Base-by-base conservation (phyloP, 2,113 vertebrate species). In the Axis porcinus region DNA sequence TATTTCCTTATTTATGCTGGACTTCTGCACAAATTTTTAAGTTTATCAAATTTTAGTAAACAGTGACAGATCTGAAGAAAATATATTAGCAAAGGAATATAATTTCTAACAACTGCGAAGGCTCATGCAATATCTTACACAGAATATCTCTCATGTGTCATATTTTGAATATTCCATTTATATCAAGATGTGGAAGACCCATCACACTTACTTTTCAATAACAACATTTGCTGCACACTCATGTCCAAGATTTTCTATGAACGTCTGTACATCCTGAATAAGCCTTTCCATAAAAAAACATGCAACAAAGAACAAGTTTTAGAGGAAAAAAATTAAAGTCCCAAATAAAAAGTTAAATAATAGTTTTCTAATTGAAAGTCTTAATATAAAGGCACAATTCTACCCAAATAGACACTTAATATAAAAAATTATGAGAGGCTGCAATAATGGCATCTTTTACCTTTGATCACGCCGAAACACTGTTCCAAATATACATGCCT, bases 401-500 rank as follows among this genome's bases (percentile, higher is more conserved):
- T 86, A 96, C 50, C 19, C 33, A 30, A 54, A 11, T 0, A 89
- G 87, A 50, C 15, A 78, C 21, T 58, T 64, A 43, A 30, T 2
- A 0, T 40, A 60, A 40, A 40, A 74, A 33, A 28, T 45, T 5
- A 81, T 3, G 14, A 25, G 30, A 58, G 19, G 55, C 0, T 64
- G 25, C 58, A 89, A 40, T 12, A 36, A 67, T 4, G 9, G 45
- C 16, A 55, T 8, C 36, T 84, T 54, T 97, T 98, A 99, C 99
- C 99, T 99, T 64, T 99, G 99, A 97, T 99, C 99, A 98, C 98
- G 99, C 96, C 99, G 99, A 98, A 99, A 99, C 88, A 99, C 99
- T 23, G 99, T 99, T 83, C 99, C 99, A 89, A 99, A 99, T 30
- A 99, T 89, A 94, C 99, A 99, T 1, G 99, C 99, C 97, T 99